These are phyloP conservation scores for Calonectris borealis DNA, from an alignment of 2,113 vertebrate species.

Conservation along the genomic window DNA sequence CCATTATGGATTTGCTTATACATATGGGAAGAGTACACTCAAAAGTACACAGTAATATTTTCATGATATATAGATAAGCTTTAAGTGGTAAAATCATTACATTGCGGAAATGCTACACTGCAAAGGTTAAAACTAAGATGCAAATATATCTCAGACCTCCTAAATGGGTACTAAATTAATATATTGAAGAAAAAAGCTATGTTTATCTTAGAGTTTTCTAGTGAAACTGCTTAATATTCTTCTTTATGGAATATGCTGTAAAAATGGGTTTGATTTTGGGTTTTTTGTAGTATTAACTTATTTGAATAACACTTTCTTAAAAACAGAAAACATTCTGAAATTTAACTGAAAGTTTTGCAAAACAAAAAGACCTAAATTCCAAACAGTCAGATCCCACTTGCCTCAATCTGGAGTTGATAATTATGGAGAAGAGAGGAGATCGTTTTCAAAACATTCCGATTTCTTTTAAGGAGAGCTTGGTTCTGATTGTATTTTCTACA, in stretches of 20 bases:
- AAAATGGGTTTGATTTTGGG: not conserved
- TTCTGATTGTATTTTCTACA: not conserved
- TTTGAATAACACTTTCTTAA: not conserved
- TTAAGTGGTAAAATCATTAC: not conserved
- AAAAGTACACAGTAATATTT: not conserved
- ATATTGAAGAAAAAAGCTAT: not conserved
- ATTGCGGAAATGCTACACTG: not conserved
- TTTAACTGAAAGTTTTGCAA: not conserved
- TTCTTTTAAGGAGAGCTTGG: not conserved
- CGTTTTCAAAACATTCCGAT: not conserved
- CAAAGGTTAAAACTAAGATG: not conserved
- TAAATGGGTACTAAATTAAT: not conserved
- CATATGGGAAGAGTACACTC: not conserved
- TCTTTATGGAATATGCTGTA: not conserved
- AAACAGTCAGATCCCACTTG: not conserved
- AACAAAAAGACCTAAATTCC: not conserved
- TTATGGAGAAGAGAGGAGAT: not conserved
- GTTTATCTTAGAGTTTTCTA: not conserved
- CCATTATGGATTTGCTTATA: not conserved
- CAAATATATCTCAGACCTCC: not conserved
- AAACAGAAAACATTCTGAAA: not conserved
- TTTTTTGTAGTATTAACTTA: not conserved
- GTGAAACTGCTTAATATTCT: not conserved
- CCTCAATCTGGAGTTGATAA: not conserved
- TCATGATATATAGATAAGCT: not conserved